phyloP scores from a whole-genome alignment of 37 sponge, comb jelly and placozoan genomes.

The Bolinopsis microptera region DNA sequence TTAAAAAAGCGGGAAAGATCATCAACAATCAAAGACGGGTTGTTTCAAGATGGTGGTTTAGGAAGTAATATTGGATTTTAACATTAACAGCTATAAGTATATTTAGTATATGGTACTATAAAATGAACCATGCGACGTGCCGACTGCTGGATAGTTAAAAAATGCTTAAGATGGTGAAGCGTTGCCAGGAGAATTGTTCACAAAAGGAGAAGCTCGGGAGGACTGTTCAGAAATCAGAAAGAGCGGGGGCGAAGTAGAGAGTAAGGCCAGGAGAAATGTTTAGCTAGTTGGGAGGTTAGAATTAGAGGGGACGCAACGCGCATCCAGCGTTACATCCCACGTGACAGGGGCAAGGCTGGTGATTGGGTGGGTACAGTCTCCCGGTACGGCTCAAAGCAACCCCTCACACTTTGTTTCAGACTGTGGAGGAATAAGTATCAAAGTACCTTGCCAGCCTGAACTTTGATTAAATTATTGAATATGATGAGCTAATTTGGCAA shows the following conservation, averaged over 20 bases:
- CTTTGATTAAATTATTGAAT: slow-evolving; percentile 43
- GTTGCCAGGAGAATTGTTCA: too few relatives aligned
- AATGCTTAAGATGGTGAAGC: too few relatives aligned
- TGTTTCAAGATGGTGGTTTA: too few relatives aligned
- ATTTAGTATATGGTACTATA: too few relatives aligned
- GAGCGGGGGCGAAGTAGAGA: neutral
- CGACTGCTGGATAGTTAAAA: too few relatives aligned
- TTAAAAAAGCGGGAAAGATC: too few relatives aligned
- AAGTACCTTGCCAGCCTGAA: neutral
- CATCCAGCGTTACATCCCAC: neutral
- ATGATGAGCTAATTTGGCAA: slow-evolving; percentile 52
- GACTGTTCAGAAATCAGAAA: too few relatives aligned
- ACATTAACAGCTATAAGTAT: too few relatives aligned
- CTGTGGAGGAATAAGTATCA: neutral
- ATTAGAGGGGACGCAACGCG: neutral
- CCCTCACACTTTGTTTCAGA: neutral
- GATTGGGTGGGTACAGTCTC: neutral
- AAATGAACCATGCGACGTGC: too few relatives aligned
- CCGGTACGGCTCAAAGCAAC: neutral
- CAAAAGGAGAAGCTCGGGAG: too few relatives aligned
- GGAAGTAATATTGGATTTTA: too few relatives aligned
- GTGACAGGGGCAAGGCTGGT: neutral
- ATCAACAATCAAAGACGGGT: too few relatives aligned
- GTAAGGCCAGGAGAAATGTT: neutral
- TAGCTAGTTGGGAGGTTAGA: neutral